Conservation (phyloP, 1,140 invertebrate genomes). For the Thaumatotibia leucotreta region DNA sequence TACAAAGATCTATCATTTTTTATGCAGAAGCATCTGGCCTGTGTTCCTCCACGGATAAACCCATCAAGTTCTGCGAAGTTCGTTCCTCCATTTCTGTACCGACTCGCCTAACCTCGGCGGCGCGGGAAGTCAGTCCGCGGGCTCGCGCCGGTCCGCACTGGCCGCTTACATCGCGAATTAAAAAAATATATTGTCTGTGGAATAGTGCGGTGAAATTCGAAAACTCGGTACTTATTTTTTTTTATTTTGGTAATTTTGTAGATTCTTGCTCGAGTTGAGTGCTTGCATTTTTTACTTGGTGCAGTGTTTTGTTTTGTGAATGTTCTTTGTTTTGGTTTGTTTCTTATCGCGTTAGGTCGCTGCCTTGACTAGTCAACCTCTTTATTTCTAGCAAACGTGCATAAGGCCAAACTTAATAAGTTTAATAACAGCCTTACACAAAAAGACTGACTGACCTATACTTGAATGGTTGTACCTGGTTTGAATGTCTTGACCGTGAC, state of each 20-base stretch:
- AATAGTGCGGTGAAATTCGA: constrained; percentile 3
- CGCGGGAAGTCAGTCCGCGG: constrained; percentile 4
- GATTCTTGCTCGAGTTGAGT: background rate
- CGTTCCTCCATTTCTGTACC: background rate
- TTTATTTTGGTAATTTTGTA: background rate
- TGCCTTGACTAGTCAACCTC: constrained; percentile 2
- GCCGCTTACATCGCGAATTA: background rate
- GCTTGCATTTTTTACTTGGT: background rate
- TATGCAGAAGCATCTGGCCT: background rate
- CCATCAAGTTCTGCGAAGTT: background rate
- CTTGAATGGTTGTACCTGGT: background rate
- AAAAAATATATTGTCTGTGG: background rate
- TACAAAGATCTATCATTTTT: background rate
- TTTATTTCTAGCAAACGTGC: background rate
- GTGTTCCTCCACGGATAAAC: background rate
- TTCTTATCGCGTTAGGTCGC: background rate
- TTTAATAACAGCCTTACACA: background rate
- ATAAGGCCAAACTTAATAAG: constrained; percentile 8
- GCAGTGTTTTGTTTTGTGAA: background rate
- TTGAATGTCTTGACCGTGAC: background rate
- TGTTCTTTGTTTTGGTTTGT: constrained; percentile 6
- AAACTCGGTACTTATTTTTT: background rate
- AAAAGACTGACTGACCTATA: background rate
- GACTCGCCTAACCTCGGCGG: background rate
- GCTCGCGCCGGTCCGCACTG: constrained; percentile 9